Conservation (phyloP, 2,797 vertebrate genomes). For the Malurus splendens region DNA sequence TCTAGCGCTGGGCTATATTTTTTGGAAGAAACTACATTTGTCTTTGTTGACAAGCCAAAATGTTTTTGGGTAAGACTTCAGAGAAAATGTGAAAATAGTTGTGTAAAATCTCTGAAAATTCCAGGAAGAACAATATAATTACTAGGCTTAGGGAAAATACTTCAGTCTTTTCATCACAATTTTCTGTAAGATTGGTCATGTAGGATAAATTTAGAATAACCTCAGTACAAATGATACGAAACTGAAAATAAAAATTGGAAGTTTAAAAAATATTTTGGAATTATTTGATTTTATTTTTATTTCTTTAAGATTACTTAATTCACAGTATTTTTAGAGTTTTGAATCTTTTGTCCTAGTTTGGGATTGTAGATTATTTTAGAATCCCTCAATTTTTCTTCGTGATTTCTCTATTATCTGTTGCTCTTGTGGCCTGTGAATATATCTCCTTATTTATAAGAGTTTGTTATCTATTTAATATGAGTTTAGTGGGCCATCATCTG, state of each 20-base stretch:
- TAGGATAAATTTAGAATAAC: not conserved
- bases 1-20: not conserved
- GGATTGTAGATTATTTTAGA: not conserved
- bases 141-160: not conserved
- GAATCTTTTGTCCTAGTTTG: not conserved
- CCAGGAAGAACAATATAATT: not conserved
- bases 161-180: not conserved
- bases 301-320: not conserved
- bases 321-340: not conserved
- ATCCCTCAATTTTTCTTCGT: fast-evolving
- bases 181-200: not conserved
- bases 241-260: not conserved
- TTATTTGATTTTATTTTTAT: not conserved
- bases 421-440: not conserved
- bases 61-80: not conserved
- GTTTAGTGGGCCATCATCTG: not conserved
- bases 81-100: not conserved
- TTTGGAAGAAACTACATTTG: not conserved
- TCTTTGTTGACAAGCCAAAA: not conserved
- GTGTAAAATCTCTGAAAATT: not conserved
- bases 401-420: not conserved
- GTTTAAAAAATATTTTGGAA: not conserved
- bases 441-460: not conserved
- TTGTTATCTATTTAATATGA: not conserved
- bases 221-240: not conserved